Percentiles rank a stretch among this genome's conserved stretches.
phyloP scores from a whole-genome alignment of 2,797 vertebrate species.

The Distichodus sexfasciatus region DNA sequence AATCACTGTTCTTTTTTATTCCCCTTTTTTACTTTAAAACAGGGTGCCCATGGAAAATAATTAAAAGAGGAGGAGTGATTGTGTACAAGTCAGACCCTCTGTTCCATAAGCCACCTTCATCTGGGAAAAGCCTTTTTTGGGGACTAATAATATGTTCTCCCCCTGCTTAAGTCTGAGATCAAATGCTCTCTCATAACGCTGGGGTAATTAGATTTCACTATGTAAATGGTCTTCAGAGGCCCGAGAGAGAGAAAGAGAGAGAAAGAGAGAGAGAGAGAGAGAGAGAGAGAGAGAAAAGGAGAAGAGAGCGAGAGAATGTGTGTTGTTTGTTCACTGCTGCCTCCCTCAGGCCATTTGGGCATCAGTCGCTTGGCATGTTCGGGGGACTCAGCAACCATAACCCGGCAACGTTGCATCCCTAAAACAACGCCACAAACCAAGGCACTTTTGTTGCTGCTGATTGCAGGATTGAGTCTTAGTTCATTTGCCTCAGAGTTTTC shows the following conservation, averaged over 20 bases:
- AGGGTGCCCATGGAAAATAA: conserved; percentile 69
- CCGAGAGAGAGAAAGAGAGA: not conserved
- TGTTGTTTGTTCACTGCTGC: conserved; percentile 78
- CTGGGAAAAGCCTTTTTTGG: conserved; percentile 64
- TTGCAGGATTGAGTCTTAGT: conserved; percentile 46
- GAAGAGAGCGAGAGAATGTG: conserved; percentile 58
- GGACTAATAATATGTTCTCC: conserved; percentile 76
- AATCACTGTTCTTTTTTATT: conserved; percentile 67
- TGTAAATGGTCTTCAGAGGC: conserved; percentile 75
- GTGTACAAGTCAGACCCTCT: conserved; percentile 75
- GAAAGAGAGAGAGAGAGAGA: conserved; percentile 14
- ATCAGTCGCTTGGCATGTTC: conserved; percentile 63
- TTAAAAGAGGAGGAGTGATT: conserved; percentile 72
- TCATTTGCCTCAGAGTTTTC: no score
- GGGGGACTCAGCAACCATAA: conserved; percentile 49
- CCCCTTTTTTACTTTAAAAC: conserved; percentile 14
- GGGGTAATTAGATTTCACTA: conserved; percentile 81
- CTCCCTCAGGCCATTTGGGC: conserved; percentile 79
- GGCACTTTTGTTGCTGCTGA: conserved; percentile 24
- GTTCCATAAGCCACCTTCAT: conserved; percentile 74
- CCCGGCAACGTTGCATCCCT: conserved; percentile 35
- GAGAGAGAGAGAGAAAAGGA: conserved; percentile 9
- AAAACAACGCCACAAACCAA: conserved; percentile 40
- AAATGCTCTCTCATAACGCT: conserved; percentile 75
- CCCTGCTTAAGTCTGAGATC: conserved; percentile 80